A percentile compares a stretch with the other conserved stretches of the same genome.
Conservation (phyloP, 2,797 vertebrate genomes). For the Xenentodon cancila region DNA sequence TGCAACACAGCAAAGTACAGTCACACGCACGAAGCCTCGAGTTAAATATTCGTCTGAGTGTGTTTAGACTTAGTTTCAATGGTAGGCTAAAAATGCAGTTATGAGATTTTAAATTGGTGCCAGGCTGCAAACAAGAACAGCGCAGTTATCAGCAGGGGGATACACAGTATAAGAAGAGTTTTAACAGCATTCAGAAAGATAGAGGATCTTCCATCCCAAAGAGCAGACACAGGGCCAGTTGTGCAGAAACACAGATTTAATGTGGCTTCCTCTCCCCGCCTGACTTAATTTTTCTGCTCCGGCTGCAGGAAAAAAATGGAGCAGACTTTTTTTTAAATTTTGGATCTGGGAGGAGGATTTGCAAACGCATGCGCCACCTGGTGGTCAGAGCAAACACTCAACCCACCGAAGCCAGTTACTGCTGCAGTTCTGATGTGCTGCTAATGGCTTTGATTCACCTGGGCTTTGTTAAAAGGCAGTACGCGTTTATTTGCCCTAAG, state of each 20-base stretch:
- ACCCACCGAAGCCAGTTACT: constrained; percentile 2
- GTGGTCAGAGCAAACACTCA: constrained; percentile 37
- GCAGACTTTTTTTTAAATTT: constrained; percentile 36
- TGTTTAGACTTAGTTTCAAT: constrained; percentile 12
- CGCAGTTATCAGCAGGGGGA: not conserved
- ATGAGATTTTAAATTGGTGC: not conserved
- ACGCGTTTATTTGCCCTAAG: too few relatives aligned
- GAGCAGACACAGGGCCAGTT: constrained; percentile 84
- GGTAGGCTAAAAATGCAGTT: not conserved
- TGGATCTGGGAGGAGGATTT: constrained; percentile 49
- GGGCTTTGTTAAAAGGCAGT: not conserved
- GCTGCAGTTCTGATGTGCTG: not conserved
- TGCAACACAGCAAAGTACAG: constrained; percentile 20
- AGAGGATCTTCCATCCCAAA: constrained; percentile 70
- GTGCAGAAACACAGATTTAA: constrained; percentile 89
- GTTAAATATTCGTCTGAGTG: constrained; percentile 2
- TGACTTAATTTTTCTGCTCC: constrained; percentile 83
- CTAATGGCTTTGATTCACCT: constrained; percentile 10
- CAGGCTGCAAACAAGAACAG: not conserved
- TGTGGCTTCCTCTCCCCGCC: constrained; percentile 87
- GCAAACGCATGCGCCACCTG: constrained; percentile 66
- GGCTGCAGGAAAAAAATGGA: constrained; percentile 69
- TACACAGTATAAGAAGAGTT: constrained; percentile 28
- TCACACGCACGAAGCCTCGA: constrained; percentile 13
- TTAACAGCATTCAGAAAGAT: constrained; percentile 44